phyloP scores from a whole-genome alignment of 2,113 vertebrate species.

The Acrocephalus kingi region DNA sequence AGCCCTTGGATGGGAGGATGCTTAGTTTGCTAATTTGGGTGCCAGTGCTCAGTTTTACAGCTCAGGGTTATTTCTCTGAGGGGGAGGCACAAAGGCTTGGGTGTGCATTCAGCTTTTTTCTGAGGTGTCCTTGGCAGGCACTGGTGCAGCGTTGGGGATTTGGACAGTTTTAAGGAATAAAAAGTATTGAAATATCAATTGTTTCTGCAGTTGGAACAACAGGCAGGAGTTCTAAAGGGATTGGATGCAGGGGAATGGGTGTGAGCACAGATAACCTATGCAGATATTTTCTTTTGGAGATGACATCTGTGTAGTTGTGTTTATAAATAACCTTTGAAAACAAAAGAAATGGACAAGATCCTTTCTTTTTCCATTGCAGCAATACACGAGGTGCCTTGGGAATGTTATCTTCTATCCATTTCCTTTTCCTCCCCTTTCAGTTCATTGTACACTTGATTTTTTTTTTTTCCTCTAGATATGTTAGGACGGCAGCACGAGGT shows the following conservation, averaged over 20 bases:
- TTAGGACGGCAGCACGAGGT: not conserved
- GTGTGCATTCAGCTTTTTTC: constrained; percentile 42
- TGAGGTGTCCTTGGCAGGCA: constrained; percentile 23
- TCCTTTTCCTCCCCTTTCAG: not conserved
- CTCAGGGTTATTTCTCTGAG: constrained; percentile 1
- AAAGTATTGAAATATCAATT: not conserved
- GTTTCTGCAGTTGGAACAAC: not conserved
- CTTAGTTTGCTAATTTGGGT: constrained; percentile 48
- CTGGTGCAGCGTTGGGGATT: not conserved
- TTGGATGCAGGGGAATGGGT: not conserved
- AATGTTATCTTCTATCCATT: not conserved
- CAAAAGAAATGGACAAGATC: not conserved
- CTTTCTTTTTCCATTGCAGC: not conserved
- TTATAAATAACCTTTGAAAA: not conserved
- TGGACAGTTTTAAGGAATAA: not conserved
- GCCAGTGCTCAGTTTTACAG: constrained; percentile 8
- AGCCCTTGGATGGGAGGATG: constrained; percentile 27
- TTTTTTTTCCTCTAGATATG: not conserved
- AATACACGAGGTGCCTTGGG: not conserved
- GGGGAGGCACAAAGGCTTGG: constrained; percentile 13
- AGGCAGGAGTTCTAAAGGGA: fast-evolving
- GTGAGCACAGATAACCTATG: not conserved
- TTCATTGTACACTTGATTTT: not conserved
- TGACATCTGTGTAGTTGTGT: not conserved
- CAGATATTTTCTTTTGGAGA: not conserved